Percentiles rank a stretch among this genome's conserved stretches.
These are phyloP conservation scores for Alloplasta piceator DNA, from an alignment of 2,888 invertebrate genomes.

Conservation along the genomic window DNA sequence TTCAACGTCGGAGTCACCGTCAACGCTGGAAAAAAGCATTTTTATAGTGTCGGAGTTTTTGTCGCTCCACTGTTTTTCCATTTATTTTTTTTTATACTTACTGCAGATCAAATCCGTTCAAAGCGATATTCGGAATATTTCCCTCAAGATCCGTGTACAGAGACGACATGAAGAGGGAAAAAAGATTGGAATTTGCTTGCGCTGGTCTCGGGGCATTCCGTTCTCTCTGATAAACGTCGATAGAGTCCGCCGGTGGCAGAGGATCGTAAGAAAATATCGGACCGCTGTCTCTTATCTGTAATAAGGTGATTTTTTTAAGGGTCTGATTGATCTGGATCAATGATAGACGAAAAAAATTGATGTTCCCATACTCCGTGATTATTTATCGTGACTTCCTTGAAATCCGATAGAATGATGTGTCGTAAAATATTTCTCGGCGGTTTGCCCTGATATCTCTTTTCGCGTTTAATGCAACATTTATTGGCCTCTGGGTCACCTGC, in stretches of 20 bases:
- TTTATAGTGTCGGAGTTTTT: not conserved
- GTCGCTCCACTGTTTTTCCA: not conserved
- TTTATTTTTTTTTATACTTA: constrained; percentile 63
- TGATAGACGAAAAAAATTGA: constrained; percentile 68
- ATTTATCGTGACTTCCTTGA: constrained; percentile 87
- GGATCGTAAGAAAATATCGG: constrained; percentile 91
- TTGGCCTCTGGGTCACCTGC: constrained; percentile 86
- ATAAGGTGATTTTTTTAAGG: not conserved
- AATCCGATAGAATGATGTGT: constrained; percentile 89
- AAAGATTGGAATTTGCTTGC: constrained; percentile 76
- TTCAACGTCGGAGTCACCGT: constrained; percentile 63
- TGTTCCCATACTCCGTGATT: constrained; percentile 84
- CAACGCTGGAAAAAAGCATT: constrained; percentile 60
- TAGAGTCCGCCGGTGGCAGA: constrained; percentile 90
- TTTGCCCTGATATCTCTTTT: constrained; percentile 86
- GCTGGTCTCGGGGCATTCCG: constrained; percentile 75
- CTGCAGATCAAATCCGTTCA: constrained; percentile 70
- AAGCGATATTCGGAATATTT: constrained; percentile 62
- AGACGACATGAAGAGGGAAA: constrained; percentile 86
- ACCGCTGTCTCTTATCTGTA: constrained; percentile 83
- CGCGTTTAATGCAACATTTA: constrained; percentile 87
- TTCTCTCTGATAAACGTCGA: constrained; percentile 88
- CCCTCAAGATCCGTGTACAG: constrained; percentile 88
- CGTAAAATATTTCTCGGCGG: constrained; percentile 88
- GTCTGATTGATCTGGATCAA: too few species aligned